Conservation (phyloP, 2,888 invertebrate genomes). For the Myopa tessellatipennis region DNA sequence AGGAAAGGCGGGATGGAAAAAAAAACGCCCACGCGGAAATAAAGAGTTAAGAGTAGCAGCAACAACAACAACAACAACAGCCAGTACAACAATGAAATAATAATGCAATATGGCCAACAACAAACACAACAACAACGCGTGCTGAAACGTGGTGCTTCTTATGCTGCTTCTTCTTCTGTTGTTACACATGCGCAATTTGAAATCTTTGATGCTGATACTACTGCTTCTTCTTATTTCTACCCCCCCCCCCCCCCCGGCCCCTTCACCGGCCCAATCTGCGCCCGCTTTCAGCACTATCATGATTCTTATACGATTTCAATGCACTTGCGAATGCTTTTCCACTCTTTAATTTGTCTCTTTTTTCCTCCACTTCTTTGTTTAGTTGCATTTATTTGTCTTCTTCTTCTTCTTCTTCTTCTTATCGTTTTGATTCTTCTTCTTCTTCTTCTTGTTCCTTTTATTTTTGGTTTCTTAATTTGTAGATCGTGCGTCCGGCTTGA, state of each 20-base stretch:
- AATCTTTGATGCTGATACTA: not conserved
- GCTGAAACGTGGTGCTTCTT: not conserved
- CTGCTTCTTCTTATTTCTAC: too few relatives aligned
- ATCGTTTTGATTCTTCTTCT: too few relatives aligned
- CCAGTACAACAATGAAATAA: not conserved
- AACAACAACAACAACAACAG: conserved; percentile 8
- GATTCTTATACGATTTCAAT: too few relatives aligned
- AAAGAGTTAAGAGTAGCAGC: not conserved
- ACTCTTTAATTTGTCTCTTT: too few relatives aligned
- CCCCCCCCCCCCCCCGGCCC: not conserved
- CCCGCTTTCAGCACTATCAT: too few relatives aligned
- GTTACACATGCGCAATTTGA: conserved; percentile 1
- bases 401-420: not conserved
- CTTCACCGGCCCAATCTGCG: too few relatives aligned
- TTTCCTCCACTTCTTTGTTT: not conserved
- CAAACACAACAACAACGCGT: too few relatives aligned
- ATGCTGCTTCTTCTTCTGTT: not conserved
- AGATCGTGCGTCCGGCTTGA: conserved; percentile 29
- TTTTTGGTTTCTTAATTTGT: not conserved
- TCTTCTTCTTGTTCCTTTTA: too few relatives aligned
- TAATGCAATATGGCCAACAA: too few relatives aligned
- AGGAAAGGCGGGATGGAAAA: not conserved
- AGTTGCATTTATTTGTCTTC: not conserved
- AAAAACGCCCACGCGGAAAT: not conserved
- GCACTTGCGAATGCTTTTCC: too few relatives aligned